Conservation (phyloP, 1,140 invertebrate genomes). For the Bombus consobrinus region DNA sequence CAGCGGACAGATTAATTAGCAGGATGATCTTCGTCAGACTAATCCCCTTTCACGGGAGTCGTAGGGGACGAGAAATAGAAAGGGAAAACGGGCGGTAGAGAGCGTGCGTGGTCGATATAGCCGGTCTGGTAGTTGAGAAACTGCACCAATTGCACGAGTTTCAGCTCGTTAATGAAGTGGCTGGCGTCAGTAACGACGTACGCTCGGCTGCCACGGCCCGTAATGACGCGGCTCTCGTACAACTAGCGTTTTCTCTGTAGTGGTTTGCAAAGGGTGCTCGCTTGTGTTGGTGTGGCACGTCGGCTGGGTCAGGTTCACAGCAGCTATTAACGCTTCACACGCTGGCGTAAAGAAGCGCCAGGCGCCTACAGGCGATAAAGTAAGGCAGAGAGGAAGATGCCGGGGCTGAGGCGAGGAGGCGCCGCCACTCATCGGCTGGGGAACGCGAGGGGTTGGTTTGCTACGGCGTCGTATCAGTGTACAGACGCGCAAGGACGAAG, state of each 20-base stretch:
- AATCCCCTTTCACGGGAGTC: background rate
- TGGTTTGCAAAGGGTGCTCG: conserved; percentile 3
- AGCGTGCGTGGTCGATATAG: background rate
- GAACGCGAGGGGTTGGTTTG: conserved; percentile 26
- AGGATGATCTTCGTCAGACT: background rate
- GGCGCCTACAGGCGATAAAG: conserved; percentile 74
- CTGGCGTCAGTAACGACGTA: conserved; percentile 2
- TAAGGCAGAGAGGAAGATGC: conserved; percentile 25
- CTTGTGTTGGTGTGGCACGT: conserved; percentile 19
- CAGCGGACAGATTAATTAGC: background rate
- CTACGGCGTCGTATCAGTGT: conserved; percentile 26
- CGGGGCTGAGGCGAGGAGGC: conserved; percentile 3
- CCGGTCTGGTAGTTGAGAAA: background rate
- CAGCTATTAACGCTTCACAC: conserved; percentile 74
- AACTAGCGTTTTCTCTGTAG: background rate
- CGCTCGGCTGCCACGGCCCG: conserved; percentile 1
- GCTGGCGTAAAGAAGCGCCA: conserved; percentile 66
- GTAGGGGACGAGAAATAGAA: background rate
- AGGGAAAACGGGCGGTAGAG: background rate
- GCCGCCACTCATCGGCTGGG: background rate
- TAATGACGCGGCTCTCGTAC: conserved; percentile 1
- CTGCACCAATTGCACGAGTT: conserved; percentile 10
- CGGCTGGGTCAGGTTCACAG: conserved; percentile 71
- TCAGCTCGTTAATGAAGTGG: conserved; percentile 38
- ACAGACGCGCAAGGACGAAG: conserved; percentile 31